Evolutionary conservation across 2,888 invertebrate species (phyloP).

Genomic region (Eupithecia subumbrata): DNA sequence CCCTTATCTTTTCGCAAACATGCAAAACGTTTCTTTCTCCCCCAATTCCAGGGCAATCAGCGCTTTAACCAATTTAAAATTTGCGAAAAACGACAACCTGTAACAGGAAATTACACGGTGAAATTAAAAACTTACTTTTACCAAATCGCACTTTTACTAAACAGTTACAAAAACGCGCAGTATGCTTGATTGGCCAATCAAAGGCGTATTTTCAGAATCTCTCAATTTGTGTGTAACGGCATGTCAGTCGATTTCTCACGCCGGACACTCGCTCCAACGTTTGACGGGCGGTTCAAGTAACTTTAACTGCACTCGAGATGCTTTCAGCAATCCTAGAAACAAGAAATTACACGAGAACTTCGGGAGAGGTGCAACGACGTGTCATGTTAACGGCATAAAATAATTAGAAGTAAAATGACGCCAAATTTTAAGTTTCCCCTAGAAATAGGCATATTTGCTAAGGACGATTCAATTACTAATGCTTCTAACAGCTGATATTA

Average conservation of each 20-base stretch:
- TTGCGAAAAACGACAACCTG: background rate
- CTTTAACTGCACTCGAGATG: background rate
- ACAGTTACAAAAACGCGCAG: constrained; percentile 39
- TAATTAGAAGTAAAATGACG: background rate
- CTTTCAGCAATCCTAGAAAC: background rate
- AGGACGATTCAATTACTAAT: background rate
- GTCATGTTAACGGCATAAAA: background rate
- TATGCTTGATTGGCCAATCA: constrained; percentile 45
- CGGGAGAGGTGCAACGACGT: background rate
- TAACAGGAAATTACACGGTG: constrained; percentile 7
- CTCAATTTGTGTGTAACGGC: constrained; percentile 46
- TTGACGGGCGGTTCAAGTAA: constrained; percentile 25
- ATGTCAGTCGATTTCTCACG: constrained; percentile 44
- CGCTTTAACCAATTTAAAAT: background rate
- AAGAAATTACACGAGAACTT: background rate
- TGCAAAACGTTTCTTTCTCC: background rate
- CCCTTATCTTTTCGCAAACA: background rate
- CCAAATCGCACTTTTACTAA: constrained; percentile 14
- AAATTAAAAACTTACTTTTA: constrained; percentile 12
- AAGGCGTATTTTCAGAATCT: constrained; percentile 40
- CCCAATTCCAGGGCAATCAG: constrained; percentile 7
- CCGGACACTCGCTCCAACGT: constrained; percentile 35
- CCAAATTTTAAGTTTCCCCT: background rate
- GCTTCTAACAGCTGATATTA: background rate
- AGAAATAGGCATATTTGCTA: background rate